Percentiles rank a stretch among this genome's conserved stretches.
These are phyloP conservation scores for Catostylus mosaicus DNA, from an alignment of 30 jellyfish, hydroid and myxozoan species.

Conservation along the genomic window DNA sequence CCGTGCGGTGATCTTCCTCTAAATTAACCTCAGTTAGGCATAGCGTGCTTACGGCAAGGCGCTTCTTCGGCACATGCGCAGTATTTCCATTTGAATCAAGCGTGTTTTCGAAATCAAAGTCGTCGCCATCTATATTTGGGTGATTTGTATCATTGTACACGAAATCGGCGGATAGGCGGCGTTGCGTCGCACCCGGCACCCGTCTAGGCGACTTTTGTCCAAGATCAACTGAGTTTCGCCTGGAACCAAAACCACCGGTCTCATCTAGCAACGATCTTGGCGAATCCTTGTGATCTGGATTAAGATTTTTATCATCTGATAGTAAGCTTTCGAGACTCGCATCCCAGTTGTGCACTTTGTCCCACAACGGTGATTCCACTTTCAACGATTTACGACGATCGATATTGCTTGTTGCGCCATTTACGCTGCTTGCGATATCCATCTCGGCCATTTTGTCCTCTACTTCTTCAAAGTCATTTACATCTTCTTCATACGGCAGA, in stretches of 20 bases:
- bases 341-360: constrained; percentile 52
- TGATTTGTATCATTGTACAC: neutral
- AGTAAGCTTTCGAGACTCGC: constrained; percentile 60
- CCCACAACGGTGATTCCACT: constrained; percentile 48
- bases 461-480: neutral
- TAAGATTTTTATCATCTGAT: constrained; percentile 27
- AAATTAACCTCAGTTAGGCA: constrained; percentile 62
- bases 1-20: constrained; percentile 75
- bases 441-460: neutral
- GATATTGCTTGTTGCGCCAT: neutral
- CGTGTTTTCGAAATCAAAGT: neutral
- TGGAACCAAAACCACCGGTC: constrained; percentile 3
- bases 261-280: neutral
- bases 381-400: constrained; percentile 48
- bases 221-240: neutral
- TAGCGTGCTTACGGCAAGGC: constrained; percentile 57
- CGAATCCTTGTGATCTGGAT: neutral
- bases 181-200: neutral
- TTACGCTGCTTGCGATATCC: no score
- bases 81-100: neutral
- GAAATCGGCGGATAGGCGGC: neutral
- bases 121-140: neutral
- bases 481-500: neutral
- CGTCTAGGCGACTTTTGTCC: neutral
- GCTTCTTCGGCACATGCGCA: constrained; percentile 37